A percentile compares a stretch with the other conserved stretches of the same genome.
These are phyloP conservation scores for Danio jaintianensis DNA, from an alignment of 2,797 vertebrate genomes.

Conservation along the genomic window DNA sequence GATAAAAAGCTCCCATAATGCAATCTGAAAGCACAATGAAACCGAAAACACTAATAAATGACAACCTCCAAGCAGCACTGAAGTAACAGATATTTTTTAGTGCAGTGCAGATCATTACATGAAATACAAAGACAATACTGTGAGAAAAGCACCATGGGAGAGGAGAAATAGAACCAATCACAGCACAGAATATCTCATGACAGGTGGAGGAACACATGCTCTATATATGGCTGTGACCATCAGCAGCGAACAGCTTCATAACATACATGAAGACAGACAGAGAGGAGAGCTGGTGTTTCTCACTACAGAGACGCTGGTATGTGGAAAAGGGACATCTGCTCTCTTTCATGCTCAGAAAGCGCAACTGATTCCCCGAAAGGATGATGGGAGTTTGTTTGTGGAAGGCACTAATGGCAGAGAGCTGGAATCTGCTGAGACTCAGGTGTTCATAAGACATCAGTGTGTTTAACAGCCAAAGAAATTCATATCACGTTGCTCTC, in stretches of 20 bases:
- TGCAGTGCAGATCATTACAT: no score
- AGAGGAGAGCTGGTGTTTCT: slow-evolving; percentile 44
- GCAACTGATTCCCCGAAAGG: slow-evolving; percentile 64
- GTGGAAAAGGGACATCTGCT: slow-evolving; percentile 72
- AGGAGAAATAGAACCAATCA: not conserved
- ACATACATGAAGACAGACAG: slow-evolving; percentile 17
- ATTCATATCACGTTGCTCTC: no score
- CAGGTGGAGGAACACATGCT: slow-evolving; percentile 35
- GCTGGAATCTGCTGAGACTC: slow-evolving; percentile 55
- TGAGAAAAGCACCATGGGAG: not conserved
- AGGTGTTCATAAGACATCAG: slow-evolving; percentile 55
- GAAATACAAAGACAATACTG: not conserved
- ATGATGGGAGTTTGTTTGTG: slow-evolving; percentile 36
- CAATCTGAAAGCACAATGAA: no score
- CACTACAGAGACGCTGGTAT: slow-evolving; percentile 27
- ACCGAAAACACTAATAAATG: no score
- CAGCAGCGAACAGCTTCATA: slow-evolving; percentile 10
- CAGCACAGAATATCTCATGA: not conserved
- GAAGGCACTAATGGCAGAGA: slow-evolving; percentile 26
- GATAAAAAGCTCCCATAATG: no score
- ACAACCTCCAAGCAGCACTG: no score
- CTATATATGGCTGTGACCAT: slow-evolving; percentile 27
- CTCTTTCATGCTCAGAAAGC: slow-evolving; percentile 73
- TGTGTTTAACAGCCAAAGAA: no score
- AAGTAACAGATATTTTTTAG: no score